Base-by-base conservation (phyloP, 23 tunicate species). In the Trididemnum miniatum region DNA sequence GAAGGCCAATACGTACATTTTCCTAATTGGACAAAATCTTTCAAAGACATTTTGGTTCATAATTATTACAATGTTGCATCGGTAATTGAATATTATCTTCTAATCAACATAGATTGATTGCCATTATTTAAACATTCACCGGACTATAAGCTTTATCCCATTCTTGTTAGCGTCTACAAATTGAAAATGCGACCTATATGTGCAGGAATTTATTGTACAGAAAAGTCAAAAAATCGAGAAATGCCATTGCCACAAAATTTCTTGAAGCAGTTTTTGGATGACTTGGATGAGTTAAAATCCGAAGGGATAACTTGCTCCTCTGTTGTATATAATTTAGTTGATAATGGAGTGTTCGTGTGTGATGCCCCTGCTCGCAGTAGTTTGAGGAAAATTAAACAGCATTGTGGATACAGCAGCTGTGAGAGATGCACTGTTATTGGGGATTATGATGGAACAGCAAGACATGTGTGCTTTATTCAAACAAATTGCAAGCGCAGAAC, bases 81-180 rank as follows among this genome's bases (percentile, higher is more conserved):
- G 1, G 74, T 9, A 4, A 51, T 62, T 5, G 35, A 31, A n/a
- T 86, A 69, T 38, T 26, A 36, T 54, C 64, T 86, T 15, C 2
- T 86, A 5, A 57, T 86, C 0, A 86, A 86, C 36, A 79, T 86
- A 51, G 90, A 86, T 79, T 84, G 90, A 1, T 63, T 86, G 23
- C 90, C 90, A 52, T 37, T 86, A 34, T 86, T 86, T 52, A 71
- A 79, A 0, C 79, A 51, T 15, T 79, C 90, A 1, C 90, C 90
- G 0, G 79, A 86, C 34, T 79, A 29, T 71, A 86, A 86, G 27
- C 0, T 86, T 1, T 71, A 86, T 35, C 90, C 90, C 33, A 86
- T 86, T 51, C 37, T 86, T 3, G 72, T 86, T 34, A 40, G 84
- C 35, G 35, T 86, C 23, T 86, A 78, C 23, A 54, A 79, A 31